Conservation (phyloP, 2,888 invertebrate genomes). For the Myopa tessellatipennis region DNA sequence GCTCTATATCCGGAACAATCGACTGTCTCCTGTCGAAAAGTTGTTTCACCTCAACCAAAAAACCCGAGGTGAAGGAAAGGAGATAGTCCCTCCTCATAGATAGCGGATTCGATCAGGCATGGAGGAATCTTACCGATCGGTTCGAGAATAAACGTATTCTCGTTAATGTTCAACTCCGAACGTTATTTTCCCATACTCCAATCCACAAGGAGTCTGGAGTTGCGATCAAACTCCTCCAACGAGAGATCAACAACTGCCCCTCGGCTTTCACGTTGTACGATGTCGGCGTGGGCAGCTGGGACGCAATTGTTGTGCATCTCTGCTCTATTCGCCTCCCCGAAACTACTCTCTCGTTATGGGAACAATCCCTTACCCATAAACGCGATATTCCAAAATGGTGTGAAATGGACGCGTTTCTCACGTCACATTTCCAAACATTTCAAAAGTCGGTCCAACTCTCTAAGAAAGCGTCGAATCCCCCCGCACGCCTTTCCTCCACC, state of each 20-base stretch:
- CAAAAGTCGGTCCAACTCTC: background rate
- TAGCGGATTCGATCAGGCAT: background rate
- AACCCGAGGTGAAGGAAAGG: background rate
- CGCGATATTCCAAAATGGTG: background rate
- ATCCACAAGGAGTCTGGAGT: background rate
- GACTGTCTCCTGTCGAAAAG: background rate
- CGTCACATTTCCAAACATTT: background rate
- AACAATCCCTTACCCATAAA: too few relatives aligned
- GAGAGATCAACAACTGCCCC: slow-evolving; percentile 7
- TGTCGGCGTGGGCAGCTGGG: background rate
- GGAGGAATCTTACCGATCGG: slow-evolving; percentile 3
- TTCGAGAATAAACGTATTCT: background rate
- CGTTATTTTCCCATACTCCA: background rate
- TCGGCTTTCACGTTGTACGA: background rate
- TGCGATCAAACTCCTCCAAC: slow-evolving; percentile 2
- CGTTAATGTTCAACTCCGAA: background rate
- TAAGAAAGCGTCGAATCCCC: background rate
- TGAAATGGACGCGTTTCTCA: slow-evolving; percentile 11
- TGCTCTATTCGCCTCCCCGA: slow-evolving; percentile 7
- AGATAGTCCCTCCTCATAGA: slow-evolving; percentile 1
- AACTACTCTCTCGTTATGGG: too few relatives aligned
- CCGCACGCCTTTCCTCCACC: background rate
- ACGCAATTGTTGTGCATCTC: background rate
- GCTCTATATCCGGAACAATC: background rate
- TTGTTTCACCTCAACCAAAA: slow-evolving; percentile 4